Base-by-base conservation (phyloP, 2,888 invertebrate genomes). In the Falcaria lacertinaria region DNA sequence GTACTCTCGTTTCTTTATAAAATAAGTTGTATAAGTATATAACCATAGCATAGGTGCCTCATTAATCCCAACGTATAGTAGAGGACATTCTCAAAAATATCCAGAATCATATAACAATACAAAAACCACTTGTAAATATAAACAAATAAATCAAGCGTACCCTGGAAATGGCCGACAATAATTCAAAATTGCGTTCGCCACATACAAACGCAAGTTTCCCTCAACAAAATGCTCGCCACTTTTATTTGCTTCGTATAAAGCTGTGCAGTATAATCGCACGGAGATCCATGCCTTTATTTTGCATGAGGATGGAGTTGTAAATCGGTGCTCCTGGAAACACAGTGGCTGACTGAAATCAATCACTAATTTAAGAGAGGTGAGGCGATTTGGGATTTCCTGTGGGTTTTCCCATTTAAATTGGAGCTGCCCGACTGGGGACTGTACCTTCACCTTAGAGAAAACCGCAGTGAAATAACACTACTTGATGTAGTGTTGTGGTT, bases 141-240 rank as follows among this genome's bases (percentile, higher is more conserved):
- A 28, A 28, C 28, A 37, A 25, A 37, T 37, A 37, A 37, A 37
- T 37, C 37, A 37, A 8, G 22, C 6, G 22, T 14, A 22, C 15
- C 37, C 22, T 19, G 22, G 22, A 37, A 37, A 37, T 22, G 25
- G 14, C 22, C 19, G 22, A 22, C 37, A 37, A 22, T 37, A 37
- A 37, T 37, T 37, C 37, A 37, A 37, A 37, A 37, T 37, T 37
- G 37, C 37, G 37, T 15, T 14, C 16, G 19, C 37, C 34, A 47
- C 46, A 49, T 56, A 61, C 61, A 60, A 62, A 60, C 56, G 53
- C 50, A 59, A 60, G 52, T 51, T 28, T 59, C 67, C 63, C 69
- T 64, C 43, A 32, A 34, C 45, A 33, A 42, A 37, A 41, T 11
- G 8, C 11, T 11, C 8, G 1, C 42, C 50, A 63, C 60, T 69